Base-by-base conservation (phyloP, 2,113 vertebrate species). In the Chionis minor region DNA sequence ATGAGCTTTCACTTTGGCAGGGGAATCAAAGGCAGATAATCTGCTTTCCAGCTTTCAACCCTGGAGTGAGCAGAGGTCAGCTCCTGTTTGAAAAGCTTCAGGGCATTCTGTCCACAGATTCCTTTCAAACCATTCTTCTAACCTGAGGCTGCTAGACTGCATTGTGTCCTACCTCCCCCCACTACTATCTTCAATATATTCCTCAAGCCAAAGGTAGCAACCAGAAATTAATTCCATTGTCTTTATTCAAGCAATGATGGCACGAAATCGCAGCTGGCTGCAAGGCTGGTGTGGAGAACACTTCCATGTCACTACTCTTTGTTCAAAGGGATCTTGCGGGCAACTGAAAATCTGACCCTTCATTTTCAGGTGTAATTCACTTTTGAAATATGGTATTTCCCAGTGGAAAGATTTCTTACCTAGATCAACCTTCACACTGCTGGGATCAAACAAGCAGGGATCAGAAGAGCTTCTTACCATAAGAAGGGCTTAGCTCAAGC, bases 31-130 rank as follows among this genome's bases (percentile, higher is more conserved):
- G 56, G 51, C 54, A 92, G 61, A 62, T 79, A 67, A 94, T 62
- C 26, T 47, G 32, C 56, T 91, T 71, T 63, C 61, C 89, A 71
- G 47, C 84, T 96, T 96, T 91, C 84, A 95, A 89, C 56, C 69
- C 73, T 69, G 70, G 35, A 81, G 21, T 24, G 69, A 83, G n/a
- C 61, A 92, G 55, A 16, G 52, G 44, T 91, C 65, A 87, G 51
- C 17, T 87, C 63, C 51, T 74, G 14, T 67, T 87, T 10, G 14
- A 85, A 95, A 86, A 84, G 10, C 65, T 84, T 44, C 23, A 47
- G 70, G 47, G 38, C 40, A 62, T 30, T 80, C 54, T 59, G 47
- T 44, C 47, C 58, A 67, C 14, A 63, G 27, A 70, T 32, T 52
- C 73, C 70, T 81, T 94, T 94, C 58, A 94, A 75, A 82, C 8